Conservation (phyloP, 2,113 vertebrate species). For the Alosa alosa region DNA sequence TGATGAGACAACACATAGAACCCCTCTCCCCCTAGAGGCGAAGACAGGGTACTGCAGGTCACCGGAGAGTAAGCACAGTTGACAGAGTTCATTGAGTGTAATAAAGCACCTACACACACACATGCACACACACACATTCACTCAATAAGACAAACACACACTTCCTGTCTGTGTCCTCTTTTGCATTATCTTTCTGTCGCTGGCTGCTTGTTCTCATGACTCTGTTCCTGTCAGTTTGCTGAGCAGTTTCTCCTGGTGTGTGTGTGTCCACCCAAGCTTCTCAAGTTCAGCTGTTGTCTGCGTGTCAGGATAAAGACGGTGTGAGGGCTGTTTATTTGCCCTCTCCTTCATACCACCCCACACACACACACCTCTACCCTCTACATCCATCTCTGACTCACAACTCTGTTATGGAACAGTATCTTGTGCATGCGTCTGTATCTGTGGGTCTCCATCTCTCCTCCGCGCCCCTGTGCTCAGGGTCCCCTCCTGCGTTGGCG, state of each 20-base stretch:
- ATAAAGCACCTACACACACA: background rate
- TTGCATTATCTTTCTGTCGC: background rate
- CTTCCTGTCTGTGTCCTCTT: background rate
- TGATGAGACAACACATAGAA: background rate
- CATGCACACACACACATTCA: background rate
- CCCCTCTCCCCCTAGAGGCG: constrained; percentile 56
- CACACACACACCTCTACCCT: background rate
- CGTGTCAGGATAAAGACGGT: background rate
- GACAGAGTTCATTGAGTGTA: constrained; percentile 52
- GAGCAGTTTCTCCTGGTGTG: background rate
- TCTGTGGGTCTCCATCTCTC: background rate
- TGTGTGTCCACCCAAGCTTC: background rate
- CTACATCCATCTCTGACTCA: no score
- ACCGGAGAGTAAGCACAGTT: constrained; percentile 53
- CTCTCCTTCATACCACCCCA: no score
- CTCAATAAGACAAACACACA: constrained; percentile 22
- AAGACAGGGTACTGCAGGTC: constrained; percentile 48
- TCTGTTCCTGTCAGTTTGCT: background rate
- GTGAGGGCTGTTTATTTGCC: no score
- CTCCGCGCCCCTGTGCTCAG: no score
- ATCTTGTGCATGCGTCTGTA: no score
- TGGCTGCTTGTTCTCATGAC: background rate
- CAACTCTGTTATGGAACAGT: no score
- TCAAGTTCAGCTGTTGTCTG: background rate
- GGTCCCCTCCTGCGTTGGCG: background rate